Evolutionary conservation across 2,113 vertebrate species (phyloP).

Genomic region (Archocentrus centrarchus): DNA sequence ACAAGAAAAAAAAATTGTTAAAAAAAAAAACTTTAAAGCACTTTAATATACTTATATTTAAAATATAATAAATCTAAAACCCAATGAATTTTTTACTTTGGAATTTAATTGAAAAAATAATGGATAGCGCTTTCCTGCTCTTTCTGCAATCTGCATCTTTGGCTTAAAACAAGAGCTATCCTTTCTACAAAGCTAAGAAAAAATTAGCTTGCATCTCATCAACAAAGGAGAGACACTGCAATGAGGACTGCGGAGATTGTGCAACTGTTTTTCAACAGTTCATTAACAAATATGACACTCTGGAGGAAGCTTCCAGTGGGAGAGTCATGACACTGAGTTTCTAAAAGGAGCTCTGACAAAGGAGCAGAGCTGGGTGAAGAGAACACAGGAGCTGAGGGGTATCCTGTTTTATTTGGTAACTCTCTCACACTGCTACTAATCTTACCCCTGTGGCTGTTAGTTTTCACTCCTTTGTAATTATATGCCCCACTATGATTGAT

Average conservation of each 20-base stretch:
- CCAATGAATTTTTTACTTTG: background rate
- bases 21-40: background rate
- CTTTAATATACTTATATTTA: background rate
- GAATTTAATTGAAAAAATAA: background rate
- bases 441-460: background rate
- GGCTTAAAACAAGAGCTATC: background rate
- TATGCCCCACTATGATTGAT: background rate
- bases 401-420: background rate
- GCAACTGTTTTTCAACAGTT: background rate
- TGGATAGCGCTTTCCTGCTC: background rate
- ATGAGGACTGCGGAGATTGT: background rate
- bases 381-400: accelerated
- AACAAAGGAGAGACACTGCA: background rate
- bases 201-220: background rate
- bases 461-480: background rate
- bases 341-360: background rate
- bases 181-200: background rate
- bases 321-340: background rate
- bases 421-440: background rate
- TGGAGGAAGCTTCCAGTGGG: background rate
- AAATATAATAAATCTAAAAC: background rate
- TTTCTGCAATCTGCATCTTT: background rate
- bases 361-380: background rate
- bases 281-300: background rate
- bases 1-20: background rate